Conservation (phyloP, 2,888 invertebrate species). For the Agrotis clavis region DNA sequence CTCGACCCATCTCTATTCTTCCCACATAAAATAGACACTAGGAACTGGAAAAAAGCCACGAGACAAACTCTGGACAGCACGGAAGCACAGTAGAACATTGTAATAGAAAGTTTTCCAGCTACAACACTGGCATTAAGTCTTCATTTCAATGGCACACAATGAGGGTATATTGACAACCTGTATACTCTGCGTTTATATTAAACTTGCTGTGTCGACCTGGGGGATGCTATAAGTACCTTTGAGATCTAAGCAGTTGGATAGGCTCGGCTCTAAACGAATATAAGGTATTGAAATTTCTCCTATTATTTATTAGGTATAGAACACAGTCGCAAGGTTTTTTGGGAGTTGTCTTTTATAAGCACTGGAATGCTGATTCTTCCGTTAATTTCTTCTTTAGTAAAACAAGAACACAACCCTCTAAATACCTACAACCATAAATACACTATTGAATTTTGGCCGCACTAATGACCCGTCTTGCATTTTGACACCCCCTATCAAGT, state of each 20-base stretch:
- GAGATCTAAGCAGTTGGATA: not conserved
- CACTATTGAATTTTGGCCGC: no score
- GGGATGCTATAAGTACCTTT: not conserved
- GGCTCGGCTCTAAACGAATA: not conserved
- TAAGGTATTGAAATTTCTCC: not conserved
- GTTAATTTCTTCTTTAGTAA: no score
- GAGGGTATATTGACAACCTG: conserved; percentile 54
- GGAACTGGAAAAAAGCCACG: conserved; percentile 41
- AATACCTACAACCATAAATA: no score
- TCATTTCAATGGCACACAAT: conserved; percentile 57
- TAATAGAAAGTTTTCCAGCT: conserved; percentile 52
- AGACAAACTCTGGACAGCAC: conserved; percentile 33
- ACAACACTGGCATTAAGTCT: conserved; percentile 54
- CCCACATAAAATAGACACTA: conserved; percentile 34
- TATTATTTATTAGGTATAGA: no score
- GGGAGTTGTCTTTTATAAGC: no score
- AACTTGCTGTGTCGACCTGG: conserved; percentile 45
- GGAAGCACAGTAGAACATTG: conserved; percentile 37
- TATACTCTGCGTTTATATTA: conserved; percentile 48
- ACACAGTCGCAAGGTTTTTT: not conserved
- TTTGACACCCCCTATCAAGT: no score
- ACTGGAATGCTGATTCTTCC: no score
- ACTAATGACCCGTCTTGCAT: no score
- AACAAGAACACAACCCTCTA: no score
- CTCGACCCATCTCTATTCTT: not conserved